These are phyloP conservation scores for Epistrophella euchroma DNA, from an alignment of 2,888 invertebrate species.

Conservation along the genomic window DNA sequence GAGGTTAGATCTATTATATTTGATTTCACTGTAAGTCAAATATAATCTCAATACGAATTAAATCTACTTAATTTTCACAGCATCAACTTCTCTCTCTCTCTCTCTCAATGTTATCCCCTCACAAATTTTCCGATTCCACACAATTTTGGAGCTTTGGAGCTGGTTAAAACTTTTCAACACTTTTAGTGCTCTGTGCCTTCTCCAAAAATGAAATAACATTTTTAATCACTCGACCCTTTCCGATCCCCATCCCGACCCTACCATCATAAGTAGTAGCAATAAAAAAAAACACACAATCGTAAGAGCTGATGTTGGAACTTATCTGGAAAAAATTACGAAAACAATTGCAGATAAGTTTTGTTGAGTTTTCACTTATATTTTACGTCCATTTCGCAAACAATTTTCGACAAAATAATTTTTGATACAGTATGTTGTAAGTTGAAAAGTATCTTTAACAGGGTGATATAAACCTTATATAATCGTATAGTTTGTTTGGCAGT, in stretches of 20 bases:
- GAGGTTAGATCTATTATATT: conserved; percentile 29
- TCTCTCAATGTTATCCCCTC: neutral
- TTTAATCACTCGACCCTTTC: conserved; percentile 35
- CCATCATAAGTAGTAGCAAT: neutral
- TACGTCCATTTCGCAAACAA: conserved; percentile 34
- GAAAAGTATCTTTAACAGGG: neutral
- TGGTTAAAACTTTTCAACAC: conserved; percentile 36
- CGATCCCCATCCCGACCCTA: too few species aligned
- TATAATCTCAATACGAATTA: conserved; percentile 38
- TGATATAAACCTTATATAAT: too few species aligned
- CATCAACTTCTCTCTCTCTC: conserved; percentile 18
- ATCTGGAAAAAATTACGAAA: conserved; percentile 46
- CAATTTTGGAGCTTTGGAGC: conserved; percentile 22
- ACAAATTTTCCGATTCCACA: conserved; percentile 41
- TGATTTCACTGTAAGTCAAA: conserved; percentile 36
- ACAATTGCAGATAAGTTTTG: conserved; percentile 56
- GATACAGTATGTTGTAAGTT: neutral
- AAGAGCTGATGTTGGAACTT: conserved; percentile 40
- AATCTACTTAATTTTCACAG: conserved; percentile 35
- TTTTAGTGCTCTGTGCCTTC: conserved; percentile 4
- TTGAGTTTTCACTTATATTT: conserved; percentile 51
- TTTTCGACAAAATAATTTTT: conserved; percentile 28
- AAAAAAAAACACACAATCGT: neutral
- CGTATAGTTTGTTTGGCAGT: too few species aligned
- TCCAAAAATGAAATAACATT: conserved; percentile 40